These are phyloP conservation scores for Belonocnema kinseyi DNA, from an alignment of 1,140 invertebrate genomes.

Conservation along the genomic window DNA sequence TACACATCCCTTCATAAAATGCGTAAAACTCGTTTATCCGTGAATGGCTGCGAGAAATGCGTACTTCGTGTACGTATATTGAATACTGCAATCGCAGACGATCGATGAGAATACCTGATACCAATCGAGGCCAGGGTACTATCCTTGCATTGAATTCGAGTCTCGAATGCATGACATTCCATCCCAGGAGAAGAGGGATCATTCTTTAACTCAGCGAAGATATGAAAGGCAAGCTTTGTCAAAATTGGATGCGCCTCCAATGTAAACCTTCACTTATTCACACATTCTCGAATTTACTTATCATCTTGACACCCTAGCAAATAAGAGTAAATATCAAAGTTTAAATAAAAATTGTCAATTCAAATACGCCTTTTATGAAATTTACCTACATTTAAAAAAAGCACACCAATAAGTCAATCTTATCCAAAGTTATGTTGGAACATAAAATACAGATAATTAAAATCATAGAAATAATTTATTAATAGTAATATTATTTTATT, in stretches of 20 bases:
- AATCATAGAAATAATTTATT: no score
- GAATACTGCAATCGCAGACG: slow-evolving; percentile 25
- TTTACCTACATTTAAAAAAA: no score
- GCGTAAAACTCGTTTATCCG: background rate
- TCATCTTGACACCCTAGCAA: no score
- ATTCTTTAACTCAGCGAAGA: background rate
- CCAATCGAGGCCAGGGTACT: slow-evolving; percentile 21
- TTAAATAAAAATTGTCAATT: no score
- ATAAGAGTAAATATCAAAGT: no score
- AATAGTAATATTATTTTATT: no score
- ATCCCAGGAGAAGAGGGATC: background rate
- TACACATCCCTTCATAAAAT: background rate
- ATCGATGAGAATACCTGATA: slow-evolving; percentile 26
- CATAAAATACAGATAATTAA: no score
- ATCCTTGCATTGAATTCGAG: slow-evolving; percentile 25
- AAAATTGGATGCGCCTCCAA: slow-evolving; percentile 1
- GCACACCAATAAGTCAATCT: no score
- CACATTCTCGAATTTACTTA: background rate
- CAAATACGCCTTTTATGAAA: no score
- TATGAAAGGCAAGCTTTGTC: slow-evolving; percentile 23
- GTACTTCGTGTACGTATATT: slow-evolving; percentile 18
- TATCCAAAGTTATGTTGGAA: no score
- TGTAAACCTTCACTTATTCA: background rate
- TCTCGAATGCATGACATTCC: slow-evolving; percentile 20
- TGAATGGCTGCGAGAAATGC: slow-evolving; percentile 9